Evolutionary conservation across 1,140 invertebrate species (phyloP).

Genomic region (Lasaia peninsularis): DNA sequence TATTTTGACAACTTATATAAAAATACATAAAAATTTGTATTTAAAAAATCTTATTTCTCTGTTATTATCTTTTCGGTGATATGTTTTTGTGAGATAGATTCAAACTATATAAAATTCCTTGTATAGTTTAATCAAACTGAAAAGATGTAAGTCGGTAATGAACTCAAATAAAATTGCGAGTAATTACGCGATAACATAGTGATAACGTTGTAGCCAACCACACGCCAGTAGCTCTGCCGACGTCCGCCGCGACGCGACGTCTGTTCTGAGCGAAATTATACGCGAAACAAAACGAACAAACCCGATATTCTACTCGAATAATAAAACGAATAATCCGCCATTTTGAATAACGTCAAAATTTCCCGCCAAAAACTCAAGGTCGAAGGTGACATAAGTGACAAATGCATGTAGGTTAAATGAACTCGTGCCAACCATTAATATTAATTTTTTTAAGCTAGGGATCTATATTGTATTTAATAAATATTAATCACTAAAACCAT

Average conservation of each 20-base stretch:
- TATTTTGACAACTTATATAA: no score
- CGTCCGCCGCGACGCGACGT: constrained; percentile 48
- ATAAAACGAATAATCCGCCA: constrained; percentile 24
- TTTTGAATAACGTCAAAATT: constrained; percentile 34
- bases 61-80: no score
- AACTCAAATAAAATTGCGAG: constrained; percentile 34
- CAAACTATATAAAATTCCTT: not conserved
- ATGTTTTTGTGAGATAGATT: no score
- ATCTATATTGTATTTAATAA: no score
- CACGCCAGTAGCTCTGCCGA: constrained; percentile 46
- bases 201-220: constrained; percentile 43
- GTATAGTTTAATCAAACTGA: constrained; percentile 1
- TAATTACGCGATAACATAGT: constrained; percentile 44
- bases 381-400: constrained; percentile 14
- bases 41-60: no score
- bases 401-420: no score
- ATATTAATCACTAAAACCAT: not conserved
- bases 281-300: constrained; percentile 50
- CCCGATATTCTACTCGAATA: constrained; percentile 55
- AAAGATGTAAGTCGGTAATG: constrained; percentile 18
- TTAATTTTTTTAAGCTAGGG: no score
- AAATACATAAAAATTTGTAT: no score
- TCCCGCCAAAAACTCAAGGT: constrained; percentile 33
- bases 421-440: not conserved
- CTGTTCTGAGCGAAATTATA: constrained; percentile 30